Evolutionary conservation across 2,113 vertebrate species (phyloP).

Genomic region (Martes martes): DNA sequence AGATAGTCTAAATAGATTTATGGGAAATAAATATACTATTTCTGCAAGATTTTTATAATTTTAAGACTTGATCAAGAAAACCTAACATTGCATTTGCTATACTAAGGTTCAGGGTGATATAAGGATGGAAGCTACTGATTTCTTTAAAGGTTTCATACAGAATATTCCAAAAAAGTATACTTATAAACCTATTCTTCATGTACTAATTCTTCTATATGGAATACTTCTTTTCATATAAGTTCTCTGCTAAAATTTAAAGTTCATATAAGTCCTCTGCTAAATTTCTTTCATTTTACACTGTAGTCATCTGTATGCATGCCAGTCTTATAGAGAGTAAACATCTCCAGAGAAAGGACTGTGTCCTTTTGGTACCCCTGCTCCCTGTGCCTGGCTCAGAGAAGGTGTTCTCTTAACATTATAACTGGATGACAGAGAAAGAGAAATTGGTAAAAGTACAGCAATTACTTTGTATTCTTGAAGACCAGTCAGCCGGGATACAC

Average conservation of each 20-base stretch:
- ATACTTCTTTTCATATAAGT: neutral
- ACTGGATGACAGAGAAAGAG: neutral
- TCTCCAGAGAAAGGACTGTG: neutral
- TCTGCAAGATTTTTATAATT: neutral
- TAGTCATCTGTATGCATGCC: neutral
- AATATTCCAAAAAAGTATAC: neutral
- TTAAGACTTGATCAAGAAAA: slow-evolving; percentile 1
- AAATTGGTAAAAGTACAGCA: neutral
- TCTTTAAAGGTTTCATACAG: neutral
- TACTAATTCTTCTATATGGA: neutral
- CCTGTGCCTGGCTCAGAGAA: neutral
- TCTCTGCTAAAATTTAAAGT: neutral
- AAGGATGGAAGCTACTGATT: neutral
- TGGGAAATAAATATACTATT: neutral
- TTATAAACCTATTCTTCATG: neutral
- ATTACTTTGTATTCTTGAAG: neutral
- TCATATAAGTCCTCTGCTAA: neutral
- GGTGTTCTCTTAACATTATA: neutral
- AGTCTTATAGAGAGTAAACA: neutral
- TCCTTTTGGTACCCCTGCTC: neutral
- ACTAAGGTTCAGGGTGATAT: neutral
- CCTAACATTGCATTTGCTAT: neutral
- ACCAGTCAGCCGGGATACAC: neutral
- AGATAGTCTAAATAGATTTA: neutral
- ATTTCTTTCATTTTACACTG: neutral